Percentiles rank a stretch among this genome's conserved stretches.
Evolutionary conservation across 2,888 invertebrate species (phyloP).

Genomic region (Dryadula phaetusa): DNA sequence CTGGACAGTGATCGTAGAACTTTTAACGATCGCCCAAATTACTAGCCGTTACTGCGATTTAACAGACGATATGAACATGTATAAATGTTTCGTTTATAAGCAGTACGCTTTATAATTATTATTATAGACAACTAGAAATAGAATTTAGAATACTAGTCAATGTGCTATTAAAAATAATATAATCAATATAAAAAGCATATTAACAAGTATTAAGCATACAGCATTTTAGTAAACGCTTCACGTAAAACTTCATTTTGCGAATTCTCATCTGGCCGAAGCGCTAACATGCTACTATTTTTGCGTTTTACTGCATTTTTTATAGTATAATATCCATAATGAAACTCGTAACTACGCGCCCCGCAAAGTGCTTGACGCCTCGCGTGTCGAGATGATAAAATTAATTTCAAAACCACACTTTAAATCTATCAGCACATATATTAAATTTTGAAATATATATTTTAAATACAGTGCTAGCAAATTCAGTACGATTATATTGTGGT

Average conservation of each 20-base stretch:
- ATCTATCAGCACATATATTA: slow-evolving; percentile 25
- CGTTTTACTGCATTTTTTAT: slow-evolving; percentile 30
- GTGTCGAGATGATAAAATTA: slow-evolving; percentile 34
- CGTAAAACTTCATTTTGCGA: slow-evolving; percentile 7
- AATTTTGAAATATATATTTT: slow-evolving; percentile 17
- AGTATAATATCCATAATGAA: slow-evolving; percentile 32
- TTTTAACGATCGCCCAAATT: slow-evolving; percentile 66
- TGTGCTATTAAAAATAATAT: neutral
- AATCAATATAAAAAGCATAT: neutral
- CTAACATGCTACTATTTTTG: slow-evolving; percentile 29
- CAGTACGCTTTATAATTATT: neutral
- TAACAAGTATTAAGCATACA: neutral
- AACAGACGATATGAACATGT: slow-evolving; percentile 32
- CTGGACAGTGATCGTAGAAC: slow-evolving; percentile 60
- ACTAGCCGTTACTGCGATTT: slow-evolving; percentile 57
- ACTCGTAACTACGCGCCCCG: slow-evolving; percentile 31
- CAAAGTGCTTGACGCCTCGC: slow-evolving; percentile 33
- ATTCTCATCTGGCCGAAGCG: slow-evolving; percentile 23
- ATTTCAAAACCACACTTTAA: slow-evolving; percentile 31
- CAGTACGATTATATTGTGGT: neutral
- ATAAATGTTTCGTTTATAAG: slow-evolving; percentile 12
- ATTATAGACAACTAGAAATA: neutral
- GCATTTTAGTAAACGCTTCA: slow-evolving; percentile 6
- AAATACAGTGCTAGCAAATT: neutral
- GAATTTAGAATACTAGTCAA: no score